Conservation (phyloP, 2,888 invertebrate genomes). For the Sinopyrophorus schimmeli region DNA sequence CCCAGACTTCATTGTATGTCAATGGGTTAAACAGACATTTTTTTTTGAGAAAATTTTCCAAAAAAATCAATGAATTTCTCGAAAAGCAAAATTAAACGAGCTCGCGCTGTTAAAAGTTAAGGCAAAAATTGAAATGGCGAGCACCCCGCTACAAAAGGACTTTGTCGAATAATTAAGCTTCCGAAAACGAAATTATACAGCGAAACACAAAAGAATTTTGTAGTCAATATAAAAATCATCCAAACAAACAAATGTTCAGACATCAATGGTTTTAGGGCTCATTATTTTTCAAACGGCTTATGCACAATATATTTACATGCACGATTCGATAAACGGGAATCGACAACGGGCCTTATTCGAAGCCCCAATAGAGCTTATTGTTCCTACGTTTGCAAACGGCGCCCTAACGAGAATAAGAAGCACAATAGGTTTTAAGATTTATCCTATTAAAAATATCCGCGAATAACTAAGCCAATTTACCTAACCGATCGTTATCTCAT, state of each 20-base stretch:
- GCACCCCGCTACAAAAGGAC: too few relatives aligned
- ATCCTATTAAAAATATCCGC: slow-evolving; percentile 53
- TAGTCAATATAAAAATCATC: slow-evolving; percentile 34
- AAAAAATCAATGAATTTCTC: too few relatives aligned
- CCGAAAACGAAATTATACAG: background rate
- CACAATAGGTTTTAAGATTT: slow-evolving; percentile 52
- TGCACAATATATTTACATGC: slow-evolving; percentile 51
- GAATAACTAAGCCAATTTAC: slow-evolving; percentile 54
- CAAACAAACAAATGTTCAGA: slow-evolving; percentile 46
- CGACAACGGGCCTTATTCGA: slow-evolving; percentile 31
- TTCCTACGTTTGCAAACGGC: slow-evolving; percentile 37
- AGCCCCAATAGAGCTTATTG: slow-evolving; percentile 29
- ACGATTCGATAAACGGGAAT: slow-evolving; percentile 42
- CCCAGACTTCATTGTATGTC: too few relatives aligned
- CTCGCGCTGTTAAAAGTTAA: too few relatives aligned
- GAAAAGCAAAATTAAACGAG: too few relatives aligned
- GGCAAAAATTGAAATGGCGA: too few relatives aligned
- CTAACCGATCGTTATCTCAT: slow-evolving; percentile 53
- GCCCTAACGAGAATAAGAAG: slow-evolving; percentile 47
- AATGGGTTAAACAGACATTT: too few relatives aligned
- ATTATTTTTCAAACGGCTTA: slow-evolving; percentile 50
- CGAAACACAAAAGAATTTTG: slow-evolving; percentile 1
- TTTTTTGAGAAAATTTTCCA: too few relatives aligned
- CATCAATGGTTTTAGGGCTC: slow-evolving; percentile 55
- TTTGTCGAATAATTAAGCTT: background rate